phyloP scores from a whole-genome alignment of 30 jellyfish, hydroid and myxozoan species.

The Hydra vulgaris region DNA sequence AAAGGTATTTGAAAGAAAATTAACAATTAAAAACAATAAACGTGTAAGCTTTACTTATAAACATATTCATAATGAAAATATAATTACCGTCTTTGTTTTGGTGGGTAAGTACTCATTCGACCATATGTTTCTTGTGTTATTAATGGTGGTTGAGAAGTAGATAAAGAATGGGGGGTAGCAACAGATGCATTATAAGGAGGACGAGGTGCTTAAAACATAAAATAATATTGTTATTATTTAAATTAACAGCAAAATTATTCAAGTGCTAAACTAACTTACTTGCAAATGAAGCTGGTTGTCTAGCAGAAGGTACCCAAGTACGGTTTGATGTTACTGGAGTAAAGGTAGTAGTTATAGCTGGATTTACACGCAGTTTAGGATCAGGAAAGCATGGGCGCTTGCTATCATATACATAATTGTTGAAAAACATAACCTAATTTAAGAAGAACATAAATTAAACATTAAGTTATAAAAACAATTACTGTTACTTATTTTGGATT shows the following conservation, averaged over 20 bases:
- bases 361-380: constrained; percentile 29
- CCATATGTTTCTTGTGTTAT: constrained; percentile 28
- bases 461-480: neutral
- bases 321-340: neutral
- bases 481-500: too few species aligned
- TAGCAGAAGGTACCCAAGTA: constrained; percentile 8
- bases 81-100: constrained; percentile 11
- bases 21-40: too few species aligned
- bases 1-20: too few species aligned
- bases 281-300: constrained; percentile 10
- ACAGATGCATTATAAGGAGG: constrained; percentile 1
- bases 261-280: too few species aligned
- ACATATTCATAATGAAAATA: neutral
- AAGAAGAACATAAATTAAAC: neutral
- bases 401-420: constrained; percentile 60
- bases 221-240: too few species aligned
- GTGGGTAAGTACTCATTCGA: constrained; percentile 34
- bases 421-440: constrained; percentile 69
- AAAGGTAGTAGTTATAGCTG: constrained; percentile 7
- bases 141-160: constrained; percentile 21
- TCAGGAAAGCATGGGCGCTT: constrained; percentile 81
- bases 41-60: too few species aligned
- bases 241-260: too few species aligned
- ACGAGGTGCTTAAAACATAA: constrained; percentile 16
- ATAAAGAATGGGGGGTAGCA: neutral